Percentiles rank a stretch among this genome's conserved stretches.
These are phyloP conservation scores for Sturnus vulgaris DNA, from an alignment of 2,113 vertebrate genomes.

Conservation along the genomic window DNA sequence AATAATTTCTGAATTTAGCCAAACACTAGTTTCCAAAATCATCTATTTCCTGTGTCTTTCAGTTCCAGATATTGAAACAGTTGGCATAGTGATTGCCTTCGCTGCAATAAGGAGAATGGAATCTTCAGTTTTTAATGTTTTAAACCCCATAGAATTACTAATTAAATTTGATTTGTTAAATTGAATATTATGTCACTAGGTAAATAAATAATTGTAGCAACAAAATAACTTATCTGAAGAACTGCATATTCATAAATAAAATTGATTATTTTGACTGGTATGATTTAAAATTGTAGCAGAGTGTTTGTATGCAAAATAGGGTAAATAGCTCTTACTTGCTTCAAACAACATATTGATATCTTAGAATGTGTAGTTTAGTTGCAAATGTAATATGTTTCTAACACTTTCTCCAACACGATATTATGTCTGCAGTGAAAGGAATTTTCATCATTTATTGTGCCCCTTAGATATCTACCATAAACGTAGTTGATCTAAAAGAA, in stretches of 20 bases:
- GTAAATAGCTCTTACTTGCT: neutral
- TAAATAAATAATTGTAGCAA: constrained; percentile 6
- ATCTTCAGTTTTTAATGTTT: constrained; percentile 18
- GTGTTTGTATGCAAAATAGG: neutral
- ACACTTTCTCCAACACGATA: neutral
- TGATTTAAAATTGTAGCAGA: constrained; percentile 21
- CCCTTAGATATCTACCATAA: neutral
- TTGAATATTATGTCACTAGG: constrained; percentile 27
- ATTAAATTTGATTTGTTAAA: constrained; percentile 48
- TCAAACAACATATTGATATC: neutral
- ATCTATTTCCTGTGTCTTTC: neutral
- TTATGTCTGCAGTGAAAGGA: neutral
- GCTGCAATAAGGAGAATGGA: neutral
- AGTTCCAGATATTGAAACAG: neutral
- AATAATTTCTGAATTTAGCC: neutral
- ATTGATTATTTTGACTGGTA: neutral
- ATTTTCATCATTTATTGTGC: neutral
- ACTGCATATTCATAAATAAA: neutral
- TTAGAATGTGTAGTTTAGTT: neutral
- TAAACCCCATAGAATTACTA: constrained; percentile 6
- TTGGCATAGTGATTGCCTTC: neutral
- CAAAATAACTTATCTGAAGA: constrained; percentile 24
- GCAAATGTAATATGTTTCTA: neutral
- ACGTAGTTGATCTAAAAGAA: neutral
- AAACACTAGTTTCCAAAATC: neutral